phyloP scores from a whole-genome alignment of 2,888 invertebrate genomes.

The Punctoribates punctum region DNA sequence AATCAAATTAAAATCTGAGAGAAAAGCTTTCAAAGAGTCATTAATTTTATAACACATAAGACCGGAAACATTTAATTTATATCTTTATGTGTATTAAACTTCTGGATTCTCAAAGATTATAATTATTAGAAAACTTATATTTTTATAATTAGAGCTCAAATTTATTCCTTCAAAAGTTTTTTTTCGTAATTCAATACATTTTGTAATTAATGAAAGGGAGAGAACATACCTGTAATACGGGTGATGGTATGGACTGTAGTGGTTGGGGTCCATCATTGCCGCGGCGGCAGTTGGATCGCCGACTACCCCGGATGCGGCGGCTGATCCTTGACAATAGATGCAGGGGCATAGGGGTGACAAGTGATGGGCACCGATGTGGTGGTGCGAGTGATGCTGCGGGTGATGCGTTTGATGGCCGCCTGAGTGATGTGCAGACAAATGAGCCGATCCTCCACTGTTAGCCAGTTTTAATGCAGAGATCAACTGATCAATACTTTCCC shows the following conservation, averaged over 20 bases:
- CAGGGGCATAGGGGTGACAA: constrained; percentile 40
- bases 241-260: constrained; percentile 41
- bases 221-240: constrained; percentile 43
- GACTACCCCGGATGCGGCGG: constrained; percentile 28
- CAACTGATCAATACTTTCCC: background rate
- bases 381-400: constrained; percentile 29
- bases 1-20: background rate
- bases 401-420: constrained; percentile 1
- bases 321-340: constrained; percentile 39
- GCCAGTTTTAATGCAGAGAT: constrained; percentile 30
- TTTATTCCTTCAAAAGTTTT: background rate
- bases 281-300: constrained; percentile 24
- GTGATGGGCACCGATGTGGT: constrained; percentile 30
- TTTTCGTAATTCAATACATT: too few relatives aligned
- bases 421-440: constrained; percentile 10
- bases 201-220: too few relatives aligned
- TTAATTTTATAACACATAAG: constrained; percentile 1
- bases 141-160: background rate
- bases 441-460: constrained; percentile 24
- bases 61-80: constrained; percentile 13
- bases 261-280: constrained; percentile 41
- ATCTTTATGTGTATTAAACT: background rate
- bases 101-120: too few relatives aligned
- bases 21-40: background rate
- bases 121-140: too few relatives aligned